Base-by-base conservation (phyloP, 2,113 vertebrate genomes). In the Agapornis roseicollis region DNA sequence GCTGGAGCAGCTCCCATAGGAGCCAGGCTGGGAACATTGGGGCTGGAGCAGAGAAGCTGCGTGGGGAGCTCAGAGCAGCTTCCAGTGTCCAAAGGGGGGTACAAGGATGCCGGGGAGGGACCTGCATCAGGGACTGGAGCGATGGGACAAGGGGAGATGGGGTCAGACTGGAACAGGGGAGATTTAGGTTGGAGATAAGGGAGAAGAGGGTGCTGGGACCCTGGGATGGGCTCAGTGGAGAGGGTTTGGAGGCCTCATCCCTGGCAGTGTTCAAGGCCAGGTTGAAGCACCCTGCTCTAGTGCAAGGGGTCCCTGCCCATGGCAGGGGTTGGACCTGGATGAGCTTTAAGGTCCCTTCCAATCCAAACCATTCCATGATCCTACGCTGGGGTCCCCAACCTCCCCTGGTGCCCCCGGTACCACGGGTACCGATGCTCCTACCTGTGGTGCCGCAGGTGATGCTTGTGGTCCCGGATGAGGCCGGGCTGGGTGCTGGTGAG, bases 401-500 rank as follows among this genome's bases (percentile, higher is more conserved):
- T 20, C n/a, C 31, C 6, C 3, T 5, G 17, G 65, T 10, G 28
- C 9, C 35, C 80, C 13, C 5, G 7, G 31, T n/a, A 56, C 19
- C 22, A n/a, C 2, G 13, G 55, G 55, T n/a, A n/a, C 55, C 20
- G 55, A n/a, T 23, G 55, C 55, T n/a, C 81, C 37, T 91, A 99
- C 99, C 99, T 98, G 96, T 99, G 97, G 16, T 98, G 98, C 88
- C 99, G 98, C 4, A 99, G 99, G 88, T 99, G 99, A 91, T 99
- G 93, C 76, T 99, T 99, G 58, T 99, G 97, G 74, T 99, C 99
- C 29, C 99, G 98, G 97, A 99, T 98, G 91, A 99, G 97, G 56
- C 96, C 92, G 0, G 98, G 98, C 73, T 96, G 98, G 93, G 95
- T 97, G 89, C 93, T 97, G 55, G 98, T 97, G 74, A 99, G 97